phyloP scores from a whole-genome alignment of 1,140 invertebrate genomes.

The Lepidotrigona ventralis region DNA sequence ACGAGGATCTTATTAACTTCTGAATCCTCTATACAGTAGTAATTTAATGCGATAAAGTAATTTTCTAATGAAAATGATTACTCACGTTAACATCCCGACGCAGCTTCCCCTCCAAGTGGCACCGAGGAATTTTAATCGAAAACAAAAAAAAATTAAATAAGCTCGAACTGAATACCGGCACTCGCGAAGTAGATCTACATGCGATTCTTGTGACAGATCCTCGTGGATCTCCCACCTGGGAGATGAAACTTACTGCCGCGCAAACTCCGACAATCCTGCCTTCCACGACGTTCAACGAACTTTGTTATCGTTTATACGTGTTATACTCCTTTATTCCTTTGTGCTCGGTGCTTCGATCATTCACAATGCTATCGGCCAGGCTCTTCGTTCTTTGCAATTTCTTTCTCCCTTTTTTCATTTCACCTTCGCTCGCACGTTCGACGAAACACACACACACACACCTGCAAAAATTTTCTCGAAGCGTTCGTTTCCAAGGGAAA shows the following conservation, averaged over 20 bases:
- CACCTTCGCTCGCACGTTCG: background rate
- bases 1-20: no score
- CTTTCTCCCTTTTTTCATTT: background rate
- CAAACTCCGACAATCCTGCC: conserved; percentile 39
- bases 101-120: background rate
- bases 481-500: no score
- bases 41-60: no score
- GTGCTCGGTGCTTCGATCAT: no score
- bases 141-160: background rate
- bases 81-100: conserved; percentile 6
- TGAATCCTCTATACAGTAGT: no score
- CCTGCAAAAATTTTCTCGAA: no score
- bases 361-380: background rate
- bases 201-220: conserved; percentile 35
- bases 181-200: conserved; percentile 30
- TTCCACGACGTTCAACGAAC: conserved; percentile 17
- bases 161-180: conserved; percentile 26
- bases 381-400: background rate
- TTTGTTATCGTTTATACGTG: conserved; percentile 12
- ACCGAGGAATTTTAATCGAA: background rate
- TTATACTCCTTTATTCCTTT: background rate
- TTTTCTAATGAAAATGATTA: background rate
- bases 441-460: background rate
- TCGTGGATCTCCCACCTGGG: conserved; percentile 45
- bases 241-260: conserved; percentile 8